phyloP scores from a whole-genome alignment of 1,140 invertebrate genomes.

The Macrobrachium rosenbergii region DNA sequence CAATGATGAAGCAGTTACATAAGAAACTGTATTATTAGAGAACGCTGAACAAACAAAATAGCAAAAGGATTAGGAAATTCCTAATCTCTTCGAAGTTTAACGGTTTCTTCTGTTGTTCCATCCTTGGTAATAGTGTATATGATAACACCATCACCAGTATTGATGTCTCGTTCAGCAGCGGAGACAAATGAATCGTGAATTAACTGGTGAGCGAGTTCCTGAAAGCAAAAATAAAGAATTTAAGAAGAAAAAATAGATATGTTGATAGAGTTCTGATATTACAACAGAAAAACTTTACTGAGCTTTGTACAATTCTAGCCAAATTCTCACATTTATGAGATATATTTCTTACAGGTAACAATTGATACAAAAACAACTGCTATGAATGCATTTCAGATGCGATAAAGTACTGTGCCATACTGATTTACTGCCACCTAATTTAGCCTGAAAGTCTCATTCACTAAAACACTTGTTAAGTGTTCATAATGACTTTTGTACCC shows the following conservation, averaged over 20 bases:
- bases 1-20: no score
- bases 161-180: constrained; percentile 96
- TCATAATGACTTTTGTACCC: background rate
- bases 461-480: background rate
- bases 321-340: no score
- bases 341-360: no score
- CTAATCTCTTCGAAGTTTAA: constrained; percentile 69
- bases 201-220: constrained; percentile 85
- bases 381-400: no score
- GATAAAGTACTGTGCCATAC: no score
- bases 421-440: no score
- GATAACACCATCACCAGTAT: constrained; percentile 92
- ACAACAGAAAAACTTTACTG: no score
- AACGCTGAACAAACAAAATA: background rate
- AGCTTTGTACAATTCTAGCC: no score
- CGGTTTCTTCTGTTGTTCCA: constrained; percentile 76
- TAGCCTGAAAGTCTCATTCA: background rate
- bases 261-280: no score
- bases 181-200: constrained; percentile 97
- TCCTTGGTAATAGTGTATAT: constrained; percentile 93
- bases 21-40: background rate
- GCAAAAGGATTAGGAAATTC: background rate
- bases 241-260: background rate
- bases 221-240: constrained; percentile 29
- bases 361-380: no score